Conservation (phyloP, 2,113 vertebrate genomes). For the Vidua macroura region DNA sequence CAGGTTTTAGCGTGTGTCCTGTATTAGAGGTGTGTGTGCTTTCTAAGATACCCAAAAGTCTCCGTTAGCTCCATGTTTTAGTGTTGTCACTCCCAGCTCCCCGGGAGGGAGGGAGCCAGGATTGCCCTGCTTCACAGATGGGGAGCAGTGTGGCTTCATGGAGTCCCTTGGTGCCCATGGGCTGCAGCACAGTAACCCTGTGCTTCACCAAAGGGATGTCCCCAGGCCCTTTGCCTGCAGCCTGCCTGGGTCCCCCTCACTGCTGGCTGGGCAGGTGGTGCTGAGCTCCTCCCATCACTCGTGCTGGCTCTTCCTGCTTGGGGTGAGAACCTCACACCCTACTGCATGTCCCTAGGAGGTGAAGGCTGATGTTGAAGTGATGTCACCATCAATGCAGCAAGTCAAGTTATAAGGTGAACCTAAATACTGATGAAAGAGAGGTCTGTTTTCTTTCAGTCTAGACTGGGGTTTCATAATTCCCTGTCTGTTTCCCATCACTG, state of each 20-base stretch:
- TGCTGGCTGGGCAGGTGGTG: background rate
- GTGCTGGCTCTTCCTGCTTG: background rate
- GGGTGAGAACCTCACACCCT: background rate
- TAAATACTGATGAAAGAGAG: background rate
- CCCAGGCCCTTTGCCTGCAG: background rate
- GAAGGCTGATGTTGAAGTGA: background rate
- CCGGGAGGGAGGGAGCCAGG: background rate
- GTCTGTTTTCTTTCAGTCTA: background rate
- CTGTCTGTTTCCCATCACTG: background rate
- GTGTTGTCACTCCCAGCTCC: background rate
- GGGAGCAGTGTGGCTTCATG: fast-evolving
- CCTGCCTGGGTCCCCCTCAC: background rate
- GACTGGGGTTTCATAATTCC: background rate
- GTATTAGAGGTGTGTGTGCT: background rate
- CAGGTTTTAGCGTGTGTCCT: fast-evolving
- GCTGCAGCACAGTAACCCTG: background rate
- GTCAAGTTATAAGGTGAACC: background rate
- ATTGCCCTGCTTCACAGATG: background rate
- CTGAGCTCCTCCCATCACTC: background rate
- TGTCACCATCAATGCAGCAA: background rate
- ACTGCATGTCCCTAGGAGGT: background rate
- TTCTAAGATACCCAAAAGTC: background rate
- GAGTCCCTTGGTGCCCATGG: background rate
- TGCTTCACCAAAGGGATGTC: fast-evolving
- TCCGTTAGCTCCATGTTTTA: background rate